Percentiles rank a stretch among this genome's conserved stretches.
Evolutionary conservation across 2,888 invertebrate species (phyloP).

Genomic region (Anticlea derivata): DNA sequence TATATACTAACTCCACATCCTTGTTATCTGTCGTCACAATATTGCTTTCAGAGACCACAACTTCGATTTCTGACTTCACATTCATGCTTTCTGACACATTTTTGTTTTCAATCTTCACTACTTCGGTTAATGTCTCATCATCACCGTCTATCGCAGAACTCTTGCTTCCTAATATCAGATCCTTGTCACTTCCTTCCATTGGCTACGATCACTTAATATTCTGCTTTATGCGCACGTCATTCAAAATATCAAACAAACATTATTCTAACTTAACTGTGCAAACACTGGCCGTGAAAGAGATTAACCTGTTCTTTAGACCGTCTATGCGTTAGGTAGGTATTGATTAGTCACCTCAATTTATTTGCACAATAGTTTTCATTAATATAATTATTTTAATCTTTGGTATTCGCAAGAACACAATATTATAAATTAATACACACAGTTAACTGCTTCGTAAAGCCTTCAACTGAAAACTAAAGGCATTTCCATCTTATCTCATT

Average conservation of each 20-base stretch:
- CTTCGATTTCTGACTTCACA: background rate
- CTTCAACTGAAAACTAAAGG: constrained; percentile 22
- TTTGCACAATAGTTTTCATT: background rate
- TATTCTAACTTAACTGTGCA: background rate
- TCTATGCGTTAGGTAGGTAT: no score
- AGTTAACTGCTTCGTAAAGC: constrained; percentile 11
- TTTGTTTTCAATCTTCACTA: background rate
- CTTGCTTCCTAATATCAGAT: background rate
- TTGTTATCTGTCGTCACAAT: background rate
- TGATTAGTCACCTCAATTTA: background rate
- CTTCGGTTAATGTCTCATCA: background rate
- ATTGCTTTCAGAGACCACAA: background rate
- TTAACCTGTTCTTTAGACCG: background rate
- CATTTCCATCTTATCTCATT: constrained; percentile 19
- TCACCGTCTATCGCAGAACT: background rate
- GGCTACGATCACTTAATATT: background rate
- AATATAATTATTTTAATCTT: background rate
- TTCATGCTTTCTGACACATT: background rate
- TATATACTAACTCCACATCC: no score
- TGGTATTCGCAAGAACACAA: background rate
- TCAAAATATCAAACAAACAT: background rate
- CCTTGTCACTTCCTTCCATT: constrained; percentile 5
- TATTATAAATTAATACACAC: background rate
- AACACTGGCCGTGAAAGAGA: background rate
- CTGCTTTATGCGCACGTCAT: background rate